Evolutionary conservation across 2,113 vertebrate genomes (phyloP), one percentile per base, ranked within the genome.

Genomic region (Turdus rufiventris): DNA sequence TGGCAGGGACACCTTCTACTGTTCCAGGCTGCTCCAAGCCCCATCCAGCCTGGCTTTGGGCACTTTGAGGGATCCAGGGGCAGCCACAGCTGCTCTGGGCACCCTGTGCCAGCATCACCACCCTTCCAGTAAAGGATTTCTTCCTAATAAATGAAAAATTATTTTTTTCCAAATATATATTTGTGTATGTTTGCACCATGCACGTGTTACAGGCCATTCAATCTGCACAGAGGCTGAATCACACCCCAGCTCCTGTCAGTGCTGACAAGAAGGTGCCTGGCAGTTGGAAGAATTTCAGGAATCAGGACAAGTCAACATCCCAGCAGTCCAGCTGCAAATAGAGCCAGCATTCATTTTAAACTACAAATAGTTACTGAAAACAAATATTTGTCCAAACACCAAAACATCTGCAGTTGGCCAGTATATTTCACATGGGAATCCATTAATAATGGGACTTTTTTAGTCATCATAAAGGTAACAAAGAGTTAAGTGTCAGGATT

Each of bases 11-110:
- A 47, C 6, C 3, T 76, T 42, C 48, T 48, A 17, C 34, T 1
- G 0, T 3, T 42, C 63, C 56, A 76, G 40, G 26, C 0, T 70
- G 56, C 10, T 62, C 40, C 70, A n/a, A 73, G 23, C 13, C 19
- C 16, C 0, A 0, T 38, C 38, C 70, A 89, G 0, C 14, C 40
- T 24, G 40, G 40, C 48, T 26, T 36, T 36, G 71, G 31, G 7
- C 47, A 62, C 47, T 68, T 2, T n/a, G 62, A 82, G 62, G 54
- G 70, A 34, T 48, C 12, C 65, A 58, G 29, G 29, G 2, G 20
- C 47, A 75, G 40, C 40, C 70, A 18, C 54, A 89, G 62, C 54
- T 56, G 0, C 47, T 47, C 29, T 34, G 61, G 12, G 4, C 33
- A 73, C 0, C 6, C 67, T 45, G 28, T 51, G 60, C 76, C 68